Evolutionary conservation across 2,888 invertebrate genomes (phyloP), one percentile per base, ranked within the genome.

Genomic region (Amorpha juglandis): DNA sequence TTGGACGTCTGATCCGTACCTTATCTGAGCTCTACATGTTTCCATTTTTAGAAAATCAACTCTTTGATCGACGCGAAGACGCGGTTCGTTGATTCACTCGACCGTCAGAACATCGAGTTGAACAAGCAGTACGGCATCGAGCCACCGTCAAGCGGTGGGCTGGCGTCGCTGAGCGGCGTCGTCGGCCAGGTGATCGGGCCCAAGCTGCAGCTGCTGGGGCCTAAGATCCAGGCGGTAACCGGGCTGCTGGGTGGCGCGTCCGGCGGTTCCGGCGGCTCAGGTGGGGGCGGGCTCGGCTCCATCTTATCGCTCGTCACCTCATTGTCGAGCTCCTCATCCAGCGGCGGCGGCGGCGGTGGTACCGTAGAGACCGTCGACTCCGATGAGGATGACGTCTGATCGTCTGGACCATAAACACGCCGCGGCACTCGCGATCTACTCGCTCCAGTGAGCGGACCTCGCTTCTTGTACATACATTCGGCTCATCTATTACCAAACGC

Each of bases 31-130:
- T 58, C 42, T 42, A 16, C 58, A 8, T 38, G 63, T 53, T 70
- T 77, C 67, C 67, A 77, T 74, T 89, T 94, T 72, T 94, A 97
- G 97, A 97, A 97, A 96, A 94, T 97, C 92, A 97, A 97, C 91
- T 95, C 96, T 71, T 94, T 97, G 88, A 94, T 97, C 89, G 97
- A 97, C 80, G 95, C 96, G 63, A 97, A 97, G 90, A 97, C 97
- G 50, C 94, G 95, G 45, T 94, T 96, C 76, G 93, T 97, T 68
- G 94, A 95, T 66, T 94, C 95, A 63, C 87, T 97, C 81, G 97
- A 97, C 87, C 94, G 94, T 64, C 88, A 95, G 73, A 97, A 97
- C 88, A 95, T 96, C 75, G 96, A 95, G 77, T 95, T 97, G 86
- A 97, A 97, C 87, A 95, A 95, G 72, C 95, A 95, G 78, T 96